phyloP scores from a whole-genome alignment of 2,888 invertebrate species.

The Euspilapteryx auroguttella region DNA sequence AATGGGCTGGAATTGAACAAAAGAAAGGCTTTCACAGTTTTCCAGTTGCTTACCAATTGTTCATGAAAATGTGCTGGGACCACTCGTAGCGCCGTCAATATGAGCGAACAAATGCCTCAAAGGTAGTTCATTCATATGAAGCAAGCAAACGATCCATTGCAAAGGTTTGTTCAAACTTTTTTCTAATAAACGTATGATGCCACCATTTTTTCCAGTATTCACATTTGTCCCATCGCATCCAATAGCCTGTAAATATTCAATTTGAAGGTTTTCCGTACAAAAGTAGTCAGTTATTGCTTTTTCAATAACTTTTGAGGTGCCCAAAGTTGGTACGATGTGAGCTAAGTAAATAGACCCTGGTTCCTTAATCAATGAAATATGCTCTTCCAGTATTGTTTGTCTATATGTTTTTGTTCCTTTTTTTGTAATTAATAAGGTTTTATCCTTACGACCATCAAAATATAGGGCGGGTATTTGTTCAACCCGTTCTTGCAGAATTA shows the following conservation, averaged over 20 bases:
- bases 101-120: not conserved
- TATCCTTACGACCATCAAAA: conserved; percentile 3
- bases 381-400: not conserved
- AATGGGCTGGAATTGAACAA: conserved; percentile 2
- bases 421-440: conserved; percentile 1
- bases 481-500: not conserved
- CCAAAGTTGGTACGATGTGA: not conserved
- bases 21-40: not conserved
- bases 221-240: conserved; percentile 1
- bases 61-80: not conserved
- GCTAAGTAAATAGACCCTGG: not conserved
- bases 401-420: conserved; percentile 1
- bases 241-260: not conserved
- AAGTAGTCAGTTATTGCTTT: not conserved
- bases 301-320: not conserved
- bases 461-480: not conserved
- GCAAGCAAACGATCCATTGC: conserved; percentile 2
- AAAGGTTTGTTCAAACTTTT: not conserved
- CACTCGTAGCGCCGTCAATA: not conserved
- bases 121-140: conserved; percentile 1
- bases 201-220: not conserved
- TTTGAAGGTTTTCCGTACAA: not conserved
- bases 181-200: conserved; percentile 1
- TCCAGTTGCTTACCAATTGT: no score
- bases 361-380: not conserved